Evolutionary conservation across 2,888 invertebrate genomes (phyloP), one percentile per base, ranked within the genome.

Genomic region (Cheilosia scutellata): DNA sequence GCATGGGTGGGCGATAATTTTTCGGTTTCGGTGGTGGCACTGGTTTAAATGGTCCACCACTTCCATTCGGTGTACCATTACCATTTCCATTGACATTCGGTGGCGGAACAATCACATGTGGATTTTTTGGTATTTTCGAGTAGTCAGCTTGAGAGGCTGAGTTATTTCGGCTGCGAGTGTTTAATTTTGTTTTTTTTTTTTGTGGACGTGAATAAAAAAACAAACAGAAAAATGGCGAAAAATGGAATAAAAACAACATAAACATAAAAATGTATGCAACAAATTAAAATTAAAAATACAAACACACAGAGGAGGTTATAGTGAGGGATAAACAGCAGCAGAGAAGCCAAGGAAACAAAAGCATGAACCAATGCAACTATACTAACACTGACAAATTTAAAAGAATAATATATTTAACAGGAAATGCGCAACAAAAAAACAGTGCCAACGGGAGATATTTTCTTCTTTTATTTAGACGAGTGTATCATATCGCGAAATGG

Each of bases 21-120:
- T 97, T 97, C 57, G 98, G 98, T 90, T 98, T 98, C 7, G 98
- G 98, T 33, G 98, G 98, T 49, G 98, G 98, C 71, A 98, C 95
- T 0, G 98, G 98, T 92, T 97, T 98, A 93, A 97, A 97, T 1
- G 94, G 93, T 27, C 92, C 91, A 78, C 92, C 92, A 75, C 90
- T 88, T 90, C 90, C 90, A 84, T 90, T 92, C 83, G 89, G 90
- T 87, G 90, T 90, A 66, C 88, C 90, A 65, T 89, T 90, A 68
- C 87, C 89, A 63, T 82, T 88, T 42, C 88, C 88, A 72, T 89
- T 89, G 62, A 93, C 92, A 9, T 91, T 89, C 51, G 90, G 89
- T 16, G 90, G 88, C 37, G 90, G 90, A 33, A 89, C 90, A 66
- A 89, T 89, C 71, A 89, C 88, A 70, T 89, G 91, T 77, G 89